Conservation (phyloP, 1,140 invertebrate species). For the Bacillus rossius region DNA sequence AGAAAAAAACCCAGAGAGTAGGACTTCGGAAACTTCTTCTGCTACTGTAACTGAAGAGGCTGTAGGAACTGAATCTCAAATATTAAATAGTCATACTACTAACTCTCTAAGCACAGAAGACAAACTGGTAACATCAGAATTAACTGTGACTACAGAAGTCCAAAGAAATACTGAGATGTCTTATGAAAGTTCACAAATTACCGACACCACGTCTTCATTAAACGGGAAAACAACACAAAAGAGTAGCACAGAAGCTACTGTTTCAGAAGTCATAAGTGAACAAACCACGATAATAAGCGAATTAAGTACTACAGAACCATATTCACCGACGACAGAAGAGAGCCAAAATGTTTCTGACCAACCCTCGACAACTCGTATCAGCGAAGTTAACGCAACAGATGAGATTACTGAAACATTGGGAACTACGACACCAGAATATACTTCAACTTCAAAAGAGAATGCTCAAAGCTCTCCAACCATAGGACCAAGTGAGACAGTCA, state of each 20-base stretch:
- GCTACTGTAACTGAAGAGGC: constrained; percentile 1
- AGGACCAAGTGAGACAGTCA: background rate
- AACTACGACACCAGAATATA: constrained; percentile 1
- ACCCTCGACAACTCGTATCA: background rate
- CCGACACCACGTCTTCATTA: background rate
- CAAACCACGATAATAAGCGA: background rate
- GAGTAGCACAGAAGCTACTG: background rate
- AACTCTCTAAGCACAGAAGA: too few species aligned
- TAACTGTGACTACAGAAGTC: too few species aligned
- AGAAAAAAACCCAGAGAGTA: too few species aligned
- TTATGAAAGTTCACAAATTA: too few species aligned
- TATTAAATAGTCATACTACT: too few species aligned
- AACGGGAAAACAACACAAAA: background rate
- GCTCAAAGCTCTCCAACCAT: background rate
- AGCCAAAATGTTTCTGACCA: too few species aligned
- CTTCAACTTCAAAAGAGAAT: background rate
- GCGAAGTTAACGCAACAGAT: background rate
- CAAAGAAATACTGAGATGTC: background rate
- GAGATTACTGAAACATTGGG: background rate
- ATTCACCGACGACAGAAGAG: constrained; percentile 19
- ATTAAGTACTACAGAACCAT: background rate
- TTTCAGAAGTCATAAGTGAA: background rate
- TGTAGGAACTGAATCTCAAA: too few species aligned
- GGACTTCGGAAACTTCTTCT: constrained; percentile 4
- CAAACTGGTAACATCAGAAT: too few species aligned